Conservation (phyloP, 2,888 invertebrate genomes). For the Caenorhabditis plicata region DNA sequence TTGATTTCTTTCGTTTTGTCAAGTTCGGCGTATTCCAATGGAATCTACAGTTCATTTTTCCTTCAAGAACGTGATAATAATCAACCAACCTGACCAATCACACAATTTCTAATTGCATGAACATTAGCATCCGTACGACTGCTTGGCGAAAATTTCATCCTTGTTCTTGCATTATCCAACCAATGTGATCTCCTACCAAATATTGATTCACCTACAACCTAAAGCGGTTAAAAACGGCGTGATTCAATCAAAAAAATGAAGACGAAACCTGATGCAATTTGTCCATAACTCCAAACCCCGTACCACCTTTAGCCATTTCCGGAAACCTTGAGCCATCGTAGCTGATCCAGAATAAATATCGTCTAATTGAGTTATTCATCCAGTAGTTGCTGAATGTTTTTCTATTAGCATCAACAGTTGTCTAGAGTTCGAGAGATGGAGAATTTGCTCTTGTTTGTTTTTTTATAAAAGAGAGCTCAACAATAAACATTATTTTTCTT, state of each 20-base stretch:
- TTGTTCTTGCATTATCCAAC: not conserved
- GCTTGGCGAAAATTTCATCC: constrained; percentile 27
- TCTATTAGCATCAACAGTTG: no score
- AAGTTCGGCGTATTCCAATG: constrained; percentile 17
- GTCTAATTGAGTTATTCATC: no score
- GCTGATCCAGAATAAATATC: constrained; percentile 54
- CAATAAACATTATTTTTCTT: no score
- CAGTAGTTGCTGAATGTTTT: no score
- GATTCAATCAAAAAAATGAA: not conserved
- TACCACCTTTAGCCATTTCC: constrained; percentile 55
- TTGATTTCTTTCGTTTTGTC: constrained; percentile 20
- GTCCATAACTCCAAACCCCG: constrained; percentile 55
- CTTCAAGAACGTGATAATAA: not conserved
- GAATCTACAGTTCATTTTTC: constrained; percentile 11
- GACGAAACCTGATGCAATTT: constrained; percentile 35
- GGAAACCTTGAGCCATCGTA: constrained; percentile 57
- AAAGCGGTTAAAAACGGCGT: not conserved
- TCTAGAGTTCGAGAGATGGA: no score
- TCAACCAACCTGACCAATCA: constrained; percentile 34
- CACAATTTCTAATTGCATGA: constrained; percentile 45
- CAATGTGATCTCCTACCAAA: constrained; percentile 12
- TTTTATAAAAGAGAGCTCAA: no score
- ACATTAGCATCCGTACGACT: constrained; percentile 49
- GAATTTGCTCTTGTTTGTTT: no score
- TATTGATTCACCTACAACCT: constrained; percentile 12